These are phyloP conservation scores for Hucho hucho DNA, from an alignment of 2,113 vertebrate species.

Conservation along the genomic window DNA sequence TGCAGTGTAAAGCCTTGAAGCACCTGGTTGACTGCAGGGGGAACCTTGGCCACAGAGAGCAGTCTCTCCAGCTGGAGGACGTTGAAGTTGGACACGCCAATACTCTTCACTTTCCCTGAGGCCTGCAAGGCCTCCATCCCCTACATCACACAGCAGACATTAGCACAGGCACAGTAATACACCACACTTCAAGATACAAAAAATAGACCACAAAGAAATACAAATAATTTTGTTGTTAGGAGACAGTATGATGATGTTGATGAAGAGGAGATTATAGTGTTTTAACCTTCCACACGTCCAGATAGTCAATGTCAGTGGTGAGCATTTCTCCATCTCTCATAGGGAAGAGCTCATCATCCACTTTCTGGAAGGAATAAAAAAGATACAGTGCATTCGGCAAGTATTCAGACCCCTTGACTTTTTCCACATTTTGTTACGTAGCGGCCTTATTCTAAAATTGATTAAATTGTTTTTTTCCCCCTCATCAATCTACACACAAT, in stretches of 20 bases:
- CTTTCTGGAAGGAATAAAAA: conserved; percentile 56
- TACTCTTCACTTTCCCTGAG: conserved; percentile 75
- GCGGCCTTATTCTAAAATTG: too few relatives aligned
- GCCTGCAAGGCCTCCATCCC: conserved; percentile 74
- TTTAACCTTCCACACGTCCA: conserved; percentile 80
- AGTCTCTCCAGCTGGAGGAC: conserved; percentile 74
- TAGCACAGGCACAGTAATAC: not conserved
- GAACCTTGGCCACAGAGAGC: conserved; percentile 64
- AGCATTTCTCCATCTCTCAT: conserved; percentile 59
- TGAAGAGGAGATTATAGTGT: not conserved
- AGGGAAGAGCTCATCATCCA: conserved; percentile 67
- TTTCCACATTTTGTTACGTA: too few relatives aligned
- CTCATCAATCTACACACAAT: too few relatives aligned
- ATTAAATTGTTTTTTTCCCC: too few relatives aligned
- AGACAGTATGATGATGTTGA: not conserved
- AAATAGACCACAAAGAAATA: not conserved
- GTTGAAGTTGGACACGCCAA: conserved; percentile 80
- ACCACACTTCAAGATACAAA: not conserved
- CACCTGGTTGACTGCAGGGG: conserved; percentile 78
- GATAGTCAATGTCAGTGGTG: conserved; percentile 70
- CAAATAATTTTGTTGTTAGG: not conserved
- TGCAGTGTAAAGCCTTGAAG: not conserved
- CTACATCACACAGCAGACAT: conserved; percentile 45
- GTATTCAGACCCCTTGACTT: too few relatives aligned
- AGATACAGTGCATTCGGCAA: not conserved